Base-by-base conservation (phyloP, 2,888 invertebrate genomes). In the Lypha dubia region DNA sequence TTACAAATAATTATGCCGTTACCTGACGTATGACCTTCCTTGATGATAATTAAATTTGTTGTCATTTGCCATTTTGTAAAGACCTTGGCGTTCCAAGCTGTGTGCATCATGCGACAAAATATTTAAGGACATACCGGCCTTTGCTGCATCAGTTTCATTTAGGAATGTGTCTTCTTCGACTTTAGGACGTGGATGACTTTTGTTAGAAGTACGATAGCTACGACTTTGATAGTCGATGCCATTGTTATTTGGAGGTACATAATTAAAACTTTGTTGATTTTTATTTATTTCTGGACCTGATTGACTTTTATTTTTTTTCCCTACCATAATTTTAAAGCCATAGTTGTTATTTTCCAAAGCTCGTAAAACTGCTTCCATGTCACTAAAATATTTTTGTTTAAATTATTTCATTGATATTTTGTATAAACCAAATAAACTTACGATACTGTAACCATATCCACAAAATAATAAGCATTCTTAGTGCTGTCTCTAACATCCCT, bases 1-100 rank as follows among this genome's bases (percentile, higher is more conserved):
- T n/a, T n/a, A n/a, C n/a, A n/a, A n/a, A n/a, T 35, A 35, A 5
- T 5, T 44, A 51, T 13, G 28, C 60, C 87, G 89, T 76, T 75
- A 90, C 90, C 74, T 86, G 17, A 87, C 79, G 28, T 88, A 88
- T 7, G 87, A 84, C 63, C 90, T 87, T 0, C 90, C 90, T 11
- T 88, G 89, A 24, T 86, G 87, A 84, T 86, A 89, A 63, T 87
- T 86, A 11, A 87, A 84, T 32, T 88, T 85, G 4, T 87, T 79
- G 44, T 85, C 70, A 53, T 86, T 79, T 9, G 65, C 22, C 15
- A 83, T n/a, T 1, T 84, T 74, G 44, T 79, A 79, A 38, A 87
- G 83, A 5, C 87, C 87, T 51, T 87, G 77, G 6, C 89, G 89
- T 63, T 91, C 91, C 49, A 90, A 60, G 0, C 70, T 85, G 41